Evolutionary conservation across 2,888 invertebrate genomes (phyloP), one percentile per base, ranked within the genome.

Genomic region (Sinopyrophorus schimmeli): DNA sequence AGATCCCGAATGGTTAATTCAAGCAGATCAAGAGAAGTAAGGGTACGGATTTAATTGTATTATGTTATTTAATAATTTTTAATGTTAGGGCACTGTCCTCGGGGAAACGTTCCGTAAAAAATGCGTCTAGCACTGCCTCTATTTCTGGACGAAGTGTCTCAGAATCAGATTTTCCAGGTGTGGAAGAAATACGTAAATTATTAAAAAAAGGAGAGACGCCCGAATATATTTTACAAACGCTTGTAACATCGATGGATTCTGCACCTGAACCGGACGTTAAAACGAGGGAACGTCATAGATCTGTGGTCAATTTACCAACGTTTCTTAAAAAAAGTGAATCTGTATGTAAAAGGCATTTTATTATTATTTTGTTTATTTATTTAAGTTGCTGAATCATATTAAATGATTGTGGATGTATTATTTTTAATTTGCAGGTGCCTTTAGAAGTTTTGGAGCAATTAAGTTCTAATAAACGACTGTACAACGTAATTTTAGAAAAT

Each of bases 1-100:
- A 35, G 92, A 93, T 69, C 88, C 93, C 1, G 89, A 91, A 59
- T 92, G 92, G 92, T 82, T 83, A 79, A 77, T 74, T 5, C 11
- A 38, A 28, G 59, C 76, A 34, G 84, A 84, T 60, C 84, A 86
- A 60, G 79, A 80, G 61, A 49, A 47, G 53, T 53, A 49, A 39
- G 40, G 34, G 21, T n/a, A n/a, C n/a, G 11, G 10, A 10, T 14
- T 12, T 5, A n/a, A n/a, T n/a, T n/a, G n/a, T n/a, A n/a, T n/a
- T n/a, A n/a, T n/a, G n/a, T n/a, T n/a, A n/a, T n/a, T n/a, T n/a
- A n/a, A n/a, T n/a, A n/a, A n/a, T n/a, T n/a, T n/a, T n/a, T n/a
- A n/a, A n/a, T n/a, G n/a, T 3, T 2, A 67, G 65, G 39, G 54
- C 65, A 7, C 47, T 58, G 5, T 64, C 74, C 40, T 39, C 60